Evolutionary conservation across 2,797 vertebrate genomes (phyloP).

Genomic region (Sebastes vulpes): DNA sequence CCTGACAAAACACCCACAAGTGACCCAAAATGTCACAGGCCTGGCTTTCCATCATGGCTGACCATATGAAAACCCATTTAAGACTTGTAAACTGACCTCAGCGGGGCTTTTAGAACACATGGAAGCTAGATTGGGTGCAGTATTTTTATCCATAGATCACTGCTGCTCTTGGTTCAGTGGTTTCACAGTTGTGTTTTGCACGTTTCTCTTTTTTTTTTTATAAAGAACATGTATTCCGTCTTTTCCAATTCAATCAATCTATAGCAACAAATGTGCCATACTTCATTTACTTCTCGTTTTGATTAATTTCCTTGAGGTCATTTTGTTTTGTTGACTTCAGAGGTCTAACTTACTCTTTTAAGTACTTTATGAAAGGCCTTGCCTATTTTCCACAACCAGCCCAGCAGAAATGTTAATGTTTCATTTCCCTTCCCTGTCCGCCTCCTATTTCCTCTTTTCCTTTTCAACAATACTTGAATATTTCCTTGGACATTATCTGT

Average conservation of each 20-base stretch:
- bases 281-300: not conserved
- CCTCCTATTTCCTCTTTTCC: not conserved
- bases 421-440: not conserved
- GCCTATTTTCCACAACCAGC: constrained; percentile 30
- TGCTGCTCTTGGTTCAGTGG: constrained; percentile 22
- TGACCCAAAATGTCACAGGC: constrained; percentile 64
- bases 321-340: constrained; percentile 16
- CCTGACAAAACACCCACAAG: constrained; percentile 67
- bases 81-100: constrained; percentile 67
- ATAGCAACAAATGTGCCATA: not conserved
- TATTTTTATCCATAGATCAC: constrained; percentile 52
- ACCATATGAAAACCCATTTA: constrained; percentile 66
- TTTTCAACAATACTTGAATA: constrained; percentile 23
- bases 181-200: constrained; percentile 52
- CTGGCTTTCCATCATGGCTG: constrained; percentile 51
- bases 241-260: not conserved
- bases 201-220: constrained; percentile 7
- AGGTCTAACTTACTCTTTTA: constrained; percentile 4
- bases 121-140: constrained; percentile 40
- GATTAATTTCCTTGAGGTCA: not conserved
- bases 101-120: constrained; percentile 56
- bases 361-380: constrained; percentile 5
- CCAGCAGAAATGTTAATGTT: constrained; percentile 41
- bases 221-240: not conserved
- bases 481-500: constrained; percentile 33